Percentiles rank a stretch among this genome's conserved stretches.
Conservation (phyloP, 2,888 invertebrate genomes). For the Orchestes rusci region DNA sequence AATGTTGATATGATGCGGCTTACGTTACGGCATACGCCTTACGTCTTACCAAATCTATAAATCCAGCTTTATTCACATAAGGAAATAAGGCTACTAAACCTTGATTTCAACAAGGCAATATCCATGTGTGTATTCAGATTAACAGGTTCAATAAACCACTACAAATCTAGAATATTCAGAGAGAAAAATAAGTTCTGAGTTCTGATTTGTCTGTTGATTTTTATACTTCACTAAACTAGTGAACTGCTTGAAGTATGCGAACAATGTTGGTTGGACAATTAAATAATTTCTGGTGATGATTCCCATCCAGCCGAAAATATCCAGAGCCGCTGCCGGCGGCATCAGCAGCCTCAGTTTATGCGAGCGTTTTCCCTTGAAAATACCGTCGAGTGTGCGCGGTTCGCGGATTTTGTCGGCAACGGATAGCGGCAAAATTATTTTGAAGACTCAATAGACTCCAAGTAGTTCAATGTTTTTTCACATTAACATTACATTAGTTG, state of each 20-base stretch:
- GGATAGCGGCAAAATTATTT: slow-evolving; percentile 16
- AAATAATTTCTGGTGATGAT: slow-evolving; percentile 15
- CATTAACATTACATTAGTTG: neutral
- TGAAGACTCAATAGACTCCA: slow-evolving; percentile 16
- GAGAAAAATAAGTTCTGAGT: too few relatives aligned
- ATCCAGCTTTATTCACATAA: too few relatives aligned
- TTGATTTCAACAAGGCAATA: too few relatives aligned
- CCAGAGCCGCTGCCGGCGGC: slow-evolving; percentile 1
- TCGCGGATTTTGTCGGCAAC: neutral
- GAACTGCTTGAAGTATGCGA: neutral
- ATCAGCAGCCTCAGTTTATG: slow-evolving; percentile 8
- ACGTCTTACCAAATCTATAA: too few relatives aligned
- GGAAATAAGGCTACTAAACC: too few relatives aligned
- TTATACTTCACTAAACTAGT: neutral
- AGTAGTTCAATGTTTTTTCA: slow-evolving; percentile 17
- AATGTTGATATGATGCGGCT: too few relatives aligned
- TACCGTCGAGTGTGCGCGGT: slow-evolving; percentile 14
- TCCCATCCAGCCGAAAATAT: slow-evolving; percentile 6
- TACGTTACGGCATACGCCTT: too few relatives aligned
- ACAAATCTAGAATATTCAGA: too few relatives aligned
- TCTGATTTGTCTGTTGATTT: neutral
- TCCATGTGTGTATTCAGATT: too few relatives aligned
- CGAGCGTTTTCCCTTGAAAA: slow-evolving; percentile 15
- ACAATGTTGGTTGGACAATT: slow-evolving; percentile 1
- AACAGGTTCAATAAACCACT: too few relatives aligned